Evolutionary conservation across 2,113 vertebrate genomes (phyloP).

Genomic region (Corvus hawaiiensis): DNA sequence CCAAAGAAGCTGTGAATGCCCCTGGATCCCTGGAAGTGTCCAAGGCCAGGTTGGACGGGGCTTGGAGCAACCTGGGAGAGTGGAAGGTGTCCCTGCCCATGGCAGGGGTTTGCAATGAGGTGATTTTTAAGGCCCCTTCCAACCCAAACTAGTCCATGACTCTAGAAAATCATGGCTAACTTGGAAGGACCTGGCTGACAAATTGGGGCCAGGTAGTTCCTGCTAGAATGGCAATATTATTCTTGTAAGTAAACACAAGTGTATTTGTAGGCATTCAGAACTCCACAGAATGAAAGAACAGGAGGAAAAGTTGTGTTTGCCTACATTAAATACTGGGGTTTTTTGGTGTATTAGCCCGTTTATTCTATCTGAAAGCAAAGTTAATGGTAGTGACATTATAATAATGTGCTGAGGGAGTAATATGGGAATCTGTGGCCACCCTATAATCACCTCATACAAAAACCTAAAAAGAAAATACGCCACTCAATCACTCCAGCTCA

Average conservation of each 20-base stretch:
- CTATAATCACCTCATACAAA: background rate
- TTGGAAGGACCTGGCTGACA: background rate
- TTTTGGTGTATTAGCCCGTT: background rate
- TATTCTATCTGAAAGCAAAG: background rate
- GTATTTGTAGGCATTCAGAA: background rate
- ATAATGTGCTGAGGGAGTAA: background rate
- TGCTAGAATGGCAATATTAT: background rate
- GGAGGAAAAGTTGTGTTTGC: background rate
- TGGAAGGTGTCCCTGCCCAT: background rate
- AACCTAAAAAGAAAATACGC: background rate
- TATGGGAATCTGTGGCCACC: background rate
- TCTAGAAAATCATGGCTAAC: background rate
- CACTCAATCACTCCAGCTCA: background rate
- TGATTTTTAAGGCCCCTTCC: background rate
- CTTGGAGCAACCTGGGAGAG: background rate
- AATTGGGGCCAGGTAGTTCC: background rate
- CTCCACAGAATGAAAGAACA: background rate
- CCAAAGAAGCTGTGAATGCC: background rate
- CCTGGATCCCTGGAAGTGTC: background rate
- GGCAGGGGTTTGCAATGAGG: background rate
- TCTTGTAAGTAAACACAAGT: background rate
- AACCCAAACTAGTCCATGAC: background rate
- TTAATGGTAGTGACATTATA: background rate
- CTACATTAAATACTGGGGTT: background rate
- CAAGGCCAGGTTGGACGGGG: fast-evolving